phyloP scores from a whole-genome alignment of 2,888 invertebrate genomes.

The Schrankia costaestrigalis region DNA sequence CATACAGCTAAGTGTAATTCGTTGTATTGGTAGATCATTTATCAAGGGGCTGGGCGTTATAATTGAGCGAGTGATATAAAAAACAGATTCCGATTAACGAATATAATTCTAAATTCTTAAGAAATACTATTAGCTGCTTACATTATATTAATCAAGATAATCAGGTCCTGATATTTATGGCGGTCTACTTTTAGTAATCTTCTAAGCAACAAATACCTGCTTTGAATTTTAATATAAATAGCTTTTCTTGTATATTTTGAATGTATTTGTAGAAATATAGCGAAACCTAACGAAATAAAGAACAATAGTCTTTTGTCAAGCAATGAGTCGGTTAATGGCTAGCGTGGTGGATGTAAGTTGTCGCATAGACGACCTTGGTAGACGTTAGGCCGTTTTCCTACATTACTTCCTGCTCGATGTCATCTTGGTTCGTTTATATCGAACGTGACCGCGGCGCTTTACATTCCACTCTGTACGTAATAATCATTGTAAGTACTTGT shows the following conservation, averaged over 20 bases:
- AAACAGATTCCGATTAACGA: neutral
- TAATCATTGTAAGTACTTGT: conserved; percentile 4
- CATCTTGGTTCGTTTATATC: conserved; percentile 44
- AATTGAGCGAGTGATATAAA: conserved; percentile 57
- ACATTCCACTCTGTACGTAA: conserved; percentile 14
- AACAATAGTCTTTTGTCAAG: conserved; percentile 56
- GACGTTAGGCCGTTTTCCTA: conserved; percentile 76
- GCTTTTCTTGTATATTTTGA: conserved; percentile 3
- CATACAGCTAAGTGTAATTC: conserved; percentile 39
- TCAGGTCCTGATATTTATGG: neutral
- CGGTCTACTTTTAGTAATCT: neutral
- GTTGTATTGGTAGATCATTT: conserved; percentile 49
- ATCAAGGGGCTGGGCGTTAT: conserved; percentile 62
- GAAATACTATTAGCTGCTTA: no score
- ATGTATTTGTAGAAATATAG: conserved; percentile 34
- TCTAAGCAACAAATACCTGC: neutral
- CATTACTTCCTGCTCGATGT: conserved; percentile 74
- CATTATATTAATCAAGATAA: no score
- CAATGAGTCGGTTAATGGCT: conserved; percentile 46
- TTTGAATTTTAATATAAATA: conserved; percentile 5
- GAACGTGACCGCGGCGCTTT: conserved; percentile 38
- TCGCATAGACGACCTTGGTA: conserved; percentile 65
- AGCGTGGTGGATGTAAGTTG: conserved; percentile 55
- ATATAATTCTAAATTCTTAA: neutral
- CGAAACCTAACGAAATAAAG: conserved; percentile 56